phyloP scores from a whole-genome alignment of 2,888 invertebrate species.

The Apodemia mormo region DNA sequence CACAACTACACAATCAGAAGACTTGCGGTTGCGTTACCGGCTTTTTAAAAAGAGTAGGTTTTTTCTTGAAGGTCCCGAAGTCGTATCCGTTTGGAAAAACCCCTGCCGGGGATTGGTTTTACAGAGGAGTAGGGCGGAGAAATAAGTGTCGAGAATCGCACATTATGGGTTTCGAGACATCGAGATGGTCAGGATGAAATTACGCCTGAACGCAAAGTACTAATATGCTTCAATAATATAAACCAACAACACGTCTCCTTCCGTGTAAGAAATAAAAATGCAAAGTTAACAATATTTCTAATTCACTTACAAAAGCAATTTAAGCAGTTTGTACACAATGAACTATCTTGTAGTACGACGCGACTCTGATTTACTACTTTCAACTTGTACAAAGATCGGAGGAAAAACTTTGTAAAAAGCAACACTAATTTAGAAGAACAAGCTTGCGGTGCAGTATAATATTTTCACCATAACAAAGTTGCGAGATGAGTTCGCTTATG shows the following conservation, averaged over 20 bases:
- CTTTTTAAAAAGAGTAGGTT: no score
- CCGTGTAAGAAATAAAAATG: background rate
- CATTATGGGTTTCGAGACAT: no score
- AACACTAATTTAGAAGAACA: constrained; percentile 18
- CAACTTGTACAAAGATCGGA: constrained; percentile 11
- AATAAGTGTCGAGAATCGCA: no score
- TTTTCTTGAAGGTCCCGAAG: no score
- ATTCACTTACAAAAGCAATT: constrained; percentile 14
- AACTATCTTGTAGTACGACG: background rate
- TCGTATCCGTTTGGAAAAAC: no score
- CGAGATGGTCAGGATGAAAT: no score
- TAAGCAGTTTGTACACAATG: constrained; percentile 6
- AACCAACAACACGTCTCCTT: background rate
- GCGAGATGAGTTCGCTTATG: constrained; percentile 12
- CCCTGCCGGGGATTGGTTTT: no score
- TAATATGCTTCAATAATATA: background rate
- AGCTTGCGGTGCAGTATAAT: constrained; percentile 15
- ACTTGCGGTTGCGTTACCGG: no score
- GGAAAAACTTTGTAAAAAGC: constrained; percentile 15
- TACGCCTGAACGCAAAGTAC: no score
- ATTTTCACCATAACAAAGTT: constrained; percentile 17
- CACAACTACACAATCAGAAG: no score
- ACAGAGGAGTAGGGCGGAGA: no score
- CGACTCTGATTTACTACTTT: constrained; percentile 13
- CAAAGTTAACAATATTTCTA: constrained; percentile 2